Conservation (phyloP, 2,797 vertebrate genomes). For the Simalia tracyae region DNA sequence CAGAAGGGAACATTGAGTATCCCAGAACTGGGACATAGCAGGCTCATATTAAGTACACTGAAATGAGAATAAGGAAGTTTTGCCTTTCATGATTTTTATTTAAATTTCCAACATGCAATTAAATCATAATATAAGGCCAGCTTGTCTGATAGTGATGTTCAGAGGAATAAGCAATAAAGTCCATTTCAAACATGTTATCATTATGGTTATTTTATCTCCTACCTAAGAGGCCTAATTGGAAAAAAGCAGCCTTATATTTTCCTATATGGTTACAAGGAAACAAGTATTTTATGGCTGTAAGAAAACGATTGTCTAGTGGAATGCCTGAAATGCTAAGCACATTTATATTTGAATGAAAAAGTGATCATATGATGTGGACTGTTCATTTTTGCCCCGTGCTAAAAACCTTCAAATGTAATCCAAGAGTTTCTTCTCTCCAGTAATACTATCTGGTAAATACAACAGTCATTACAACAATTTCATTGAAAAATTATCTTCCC, state of each 20-base stretch:
- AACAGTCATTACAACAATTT: not conserved
- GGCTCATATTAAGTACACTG: not conserved
- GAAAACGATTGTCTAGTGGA: not conserved
- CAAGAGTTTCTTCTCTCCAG: not conserved
- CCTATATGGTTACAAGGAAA: not conserved
- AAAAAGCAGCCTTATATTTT: not conserved
- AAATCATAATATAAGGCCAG: not conserved
- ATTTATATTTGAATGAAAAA: not conserved
- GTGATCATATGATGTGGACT: not conserved
- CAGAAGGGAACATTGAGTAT: not conserved
- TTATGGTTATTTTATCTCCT: not conserved
- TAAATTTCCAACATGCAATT: not conserved
- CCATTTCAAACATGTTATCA: not conserved
- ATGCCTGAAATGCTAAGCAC: not conserved
- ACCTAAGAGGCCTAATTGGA: not conserved
- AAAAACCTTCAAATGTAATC: not conserved
- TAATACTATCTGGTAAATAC: constrained; percentile 1
- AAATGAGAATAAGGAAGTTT: not conserved
- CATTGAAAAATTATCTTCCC: constrained; percentile 3
- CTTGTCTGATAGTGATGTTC: not conserved
- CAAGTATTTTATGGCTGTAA: not conserved
- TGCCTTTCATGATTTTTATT: not conserved
- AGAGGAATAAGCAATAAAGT: not conserved
- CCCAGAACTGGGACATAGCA: not conserved
- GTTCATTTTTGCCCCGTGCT: not conserved